Evolutionary conservation across 2,888 invertebrate genomes (phyloP).

Genomic region (Synanthedon vespiformis): DNA sequence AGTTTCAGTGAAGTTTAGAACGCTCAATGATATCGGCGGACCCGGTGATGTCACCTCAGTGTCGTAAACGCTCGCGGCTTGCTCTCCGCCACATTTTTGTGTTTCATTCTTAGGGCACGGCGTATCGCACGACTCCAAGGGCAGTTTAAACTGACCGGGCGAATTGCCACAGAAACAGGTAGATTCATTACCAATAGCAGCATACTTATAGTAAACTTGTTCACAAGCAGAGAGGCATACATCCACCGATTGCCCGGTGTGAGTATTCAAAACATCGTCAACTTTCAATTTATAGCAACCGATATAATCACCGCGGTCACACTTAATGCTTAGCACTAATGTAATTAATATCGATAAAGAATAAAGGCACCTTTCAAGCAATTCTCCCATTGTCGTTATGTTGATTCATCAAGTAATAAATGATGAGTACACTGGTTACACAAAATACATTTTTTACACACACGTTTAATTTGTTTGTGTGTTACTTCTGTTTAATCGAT

Average conservation of each 20-base stretch:
- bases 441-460: no score
- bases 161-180: conserved; percentile 58
- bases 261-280: conserved; percentile 46
- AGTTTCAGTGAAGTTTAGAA: conserved; percentile 73
- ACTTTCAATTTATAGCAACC: conserved; percentile 47
- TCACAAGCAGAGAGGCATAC: conserved; percentile 59
- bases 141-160: conserved; percentile 51
- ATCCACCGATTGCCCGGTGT: conserved; percentile 60
- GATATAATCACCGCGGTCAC: conserved; percentile 54
- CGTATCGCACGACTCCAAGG: conserved; percentile 58
- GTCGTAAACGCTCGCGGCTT: conserved; percentile 76
- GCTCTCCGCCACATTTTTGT: conserved; percentile 76
- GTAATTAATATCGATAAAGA: conserved; percentile 13
- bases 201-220: conserved; percentile 56
- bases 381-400: conserved; percentile 6
- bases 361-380: conserved; percentile 1
- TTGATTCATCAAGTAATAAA: neutral
- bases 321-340: conserved; percentile 13
- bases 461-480: no score
- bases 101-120: conserved; percentile 73
- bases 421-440: neutral
- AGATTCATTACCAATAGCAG: conserved; percentile 52
- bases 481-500: no score
- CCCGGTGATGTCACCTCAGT: conserved; percentile 76
- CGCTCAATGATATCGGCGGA: conserved; percentile 73